A percentile compares a stretch with the other conserved stretches of the same genome.
These are phyloP conservation scores for Macrotrachela quadricornifera DNA, from an alignment of 1,140 invertebrate species.

Conservation along the genomic window DNA sequence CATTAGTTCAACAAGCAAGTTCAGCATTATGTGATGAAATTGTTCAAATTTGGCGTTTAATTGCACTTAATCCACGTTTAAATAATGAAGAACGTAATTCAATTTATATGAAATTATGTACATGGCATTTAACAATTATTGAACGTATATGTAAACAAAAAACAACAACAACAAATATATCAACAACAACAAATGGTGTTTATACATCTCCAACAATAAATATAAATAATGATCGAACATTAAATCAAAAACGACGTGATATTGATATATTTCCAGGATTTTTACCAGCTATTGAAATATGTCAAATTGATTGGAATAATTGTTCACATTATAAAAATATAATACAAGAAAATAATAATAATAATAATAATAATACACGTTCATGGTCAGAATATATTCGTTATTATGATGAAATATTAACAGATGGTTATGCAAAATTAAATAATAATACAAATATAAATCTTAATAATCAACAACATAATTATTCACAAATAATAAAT, in stretches of 20 bases:
- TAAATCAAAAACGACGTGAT: slow-evolving; percentile 38
- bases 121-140: too few relatives aligned
- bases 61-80: slow-evolving; percentile 72
- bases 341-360: too few relatives aligned
- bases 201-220: slow-evolving; percentile 22
- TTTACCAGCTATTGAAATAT: slow-evolving; percentile 64
- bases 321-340: too few relatives aligned
- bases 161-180: not conserved
- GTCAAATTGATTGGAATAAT: too few relatives aligned
- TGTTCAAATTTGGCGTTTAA: slow-evolving; percentile 75
- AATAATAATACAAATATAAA: too few relatives aligned
- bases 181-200: not conserved
- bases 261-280: slow-evolving; percentile 85
- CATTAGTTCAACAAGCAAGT: slow-evolving; percentile 59
- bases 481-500: too few relatives aligned
- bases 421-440: too few relatives aligned
- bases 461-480: too few relatives aligned
- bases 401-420: too few relatives aligned
- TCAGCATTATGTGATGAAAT: slow-evolving; percentile 89
- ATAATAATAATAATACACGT: too few relatives aligned
- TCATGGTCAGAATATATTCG: too few relatives aligned
- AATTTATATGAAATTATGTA: slow-evolving; percentile 8
- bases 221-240: slow-evolving; percentile 15
- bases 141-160: not conserved
- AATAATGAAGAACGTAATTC: slow-evolving; percentile 61